These are phyloP conservation scores for Echiichthys vipera DNA, from an alignment of 2,797 vertebrate species.

Conservation along the genomic window DNA sequence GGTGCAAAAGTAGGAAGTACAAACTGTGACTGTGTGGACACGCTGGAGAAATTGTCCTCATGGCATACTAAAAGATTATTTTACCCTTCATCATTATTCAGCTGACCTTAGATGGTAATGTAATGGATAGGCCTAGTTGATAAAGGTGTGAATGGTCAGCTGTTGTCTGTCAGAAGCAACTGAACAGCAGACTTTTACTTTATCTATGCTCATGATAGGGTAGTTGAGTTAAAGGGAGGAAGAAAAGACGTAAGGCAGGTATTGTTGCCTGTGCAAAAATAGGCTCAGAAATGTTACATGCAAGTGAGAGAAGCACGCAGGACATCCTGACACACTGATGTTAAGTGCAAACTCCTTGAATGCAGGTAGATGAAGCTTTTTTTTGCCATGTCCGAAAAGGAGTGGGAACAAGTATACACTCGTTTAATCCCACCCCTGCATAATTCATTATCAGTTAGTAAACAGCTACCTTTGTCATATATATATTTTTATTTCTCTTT, in stretches of 20 bases:
- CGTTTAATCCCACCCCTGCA: too few species aligned
- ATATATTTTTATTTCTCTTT: too few species aligned
- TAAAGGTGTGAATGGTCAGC: not conserved
- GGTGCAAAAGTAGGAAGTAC: slow-evolving; percentile 73
- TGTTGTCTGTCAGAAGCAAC: not conserved
- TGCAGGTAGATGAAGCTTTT: not conserved
- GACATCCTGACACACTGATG: slow-evolving; percentile 32
- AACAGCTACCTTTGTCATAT: too few species aligned
- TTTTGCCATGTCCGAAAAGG: too few species aligned
- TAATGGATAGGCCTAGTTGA: not conserved
- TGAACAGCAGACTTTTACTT: not conserved
- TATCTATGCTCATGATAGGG: not conserved
- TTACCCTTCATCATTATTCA: not conserved
- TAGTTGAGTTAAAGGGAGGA: not conserved
- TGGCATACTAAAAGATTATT: not conserved
- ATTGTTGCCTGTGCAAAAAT: slow-evolving; percentile 1
- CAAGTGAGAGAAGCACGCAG: slow-evolving; percentile 35
- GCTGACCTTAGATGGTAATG: not conserved
- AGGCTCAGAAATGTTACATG: slow-evolving; percentile 51
- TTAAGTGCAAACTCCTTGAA: slow-evolving; percentile 29
- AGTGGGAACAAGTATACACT: too few species aligned
- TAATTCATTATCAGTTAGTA: too few species aligned
- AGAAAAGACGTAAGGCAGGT: too few species aligned
- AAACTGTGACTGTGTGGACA: slow-evolving; percentile 43
- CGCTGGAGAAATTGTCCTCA: not conserved